Base-by-base conservation (phyloP, 1,140 invertebrate genomes). In the Diabrotica virgifera region DNA sequence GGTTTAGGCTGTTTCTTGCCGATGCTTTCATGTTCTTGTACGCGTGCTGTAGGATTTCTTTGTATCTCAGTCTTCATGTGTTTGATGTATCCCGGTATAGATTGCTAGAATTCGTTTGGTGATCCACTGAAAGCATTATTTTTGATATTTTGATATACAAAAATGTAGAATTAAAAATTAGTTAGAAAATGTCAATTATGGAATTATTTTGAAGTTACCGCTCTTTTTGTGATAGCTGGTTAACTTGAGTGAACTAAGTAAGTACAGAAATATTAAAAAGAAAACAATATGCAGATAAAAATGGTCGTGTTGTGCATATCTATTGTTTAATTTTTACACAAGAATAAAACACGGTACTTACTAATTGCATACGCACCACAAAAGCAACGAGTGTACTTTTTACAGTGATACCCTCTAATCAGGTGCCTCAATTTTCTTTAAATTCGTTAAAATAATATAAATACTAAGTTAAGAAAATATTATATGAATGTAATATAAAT, bases 381-480 rank as follows among this genome's bases (percentile, higher is more conserved):
- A 65, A 24, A 63, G 67, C 63, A 69, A 57, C 64, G 67, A 65
- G 64, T 69, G 64, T 69, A 66, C 60, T 65, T 53, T 24, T 58
- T 68, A 64, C 70, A 73, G 71, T 73, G 71, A 73, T 73, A 72
- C 67, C 66, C 62, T 69, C 68, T 73, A 70, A 64, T 71, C 72
- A 72, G 72, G 72, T 74, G 72, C 72, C 72, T 74, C 68, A 67
- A 69, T 74, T 74, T 74, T 69, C 62, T 70, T 72, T 70, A 64
- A 69, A 73, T 67, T 67, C 63, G 68, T 65, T 72, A 70, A 70
- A 66, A 70, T 70, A 70, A 72, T 70, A 70, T 69, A 70, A 70
- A 74, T 72, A 72, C 62, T 74, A 72, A 74, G 72, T 74, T 74
- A 72, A 74, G 72, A 71, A 70, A 66, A 72, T 72, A 71, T 68